Evolutionary conservation across 1,140 invertebrate species (phyloP), one percentile per base, ranked within the genome.

Genomic region (Drosophila setifemur): DNA sequence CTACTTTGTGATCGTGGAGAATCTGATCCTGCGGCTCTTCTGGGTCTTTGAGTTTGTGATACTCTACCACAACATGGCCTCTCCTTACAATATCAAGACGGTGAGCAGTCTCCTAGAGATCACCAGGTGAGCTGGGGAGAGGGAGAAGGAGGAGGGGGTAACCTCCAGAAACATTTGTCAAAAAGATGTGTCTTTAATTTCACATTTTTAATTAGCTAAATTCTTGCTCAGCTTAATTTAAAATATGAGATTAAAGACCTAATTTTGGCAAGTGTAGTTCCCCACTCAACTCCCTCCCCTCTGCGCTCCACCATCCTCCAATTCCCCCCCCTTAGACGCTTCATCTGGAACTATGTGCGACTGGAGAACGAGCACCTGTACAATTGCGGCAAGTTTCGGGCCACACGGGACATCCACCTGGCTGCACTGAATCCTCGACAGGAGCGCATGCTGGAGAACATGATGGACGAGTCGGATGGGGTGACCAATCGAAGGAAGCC

Each of bases 1-100:
- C 91, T 99, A 99, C 90, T 97, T 98, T 91, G 98, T 97, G 8
- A 98, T 99, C 43, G 92, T 99, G 21, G 97, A 99, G 92, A 97
- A 99, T 91, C 95, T 98, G 42, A 90, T 99, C 23, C 91, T 99
- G n/a, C 93, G 98, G 68, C 98, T 99, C 90, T 94, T 95, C 8
- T 99, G 98, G 98, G 93, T 93, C 0, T 87, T 96, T 3, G 96
- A 96, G 26, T 95, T 98, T 64, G 93, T 96, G 28, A 88, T 99
- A 0, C 95, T 94, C 0, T 95, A 98, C 2, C 33, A 78, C n/a
- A 42, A 71, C 1, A 11, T 74, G 14, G 44, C 82, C 0, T 54
- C 64, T 0, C 47, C 67, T 6, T 85, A 89, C 25, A 67, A 73
- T n/a, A 58, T 73, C 1, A 72, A 66, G 42, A 85, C 88, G 0